Percentiles rank a stretch among this genome's conserved stretches.
Evolutionary conservation across 2,797 vertebrate genomes (phyloP).

Genomic region (Aeoliscus strigatus): DNA sequence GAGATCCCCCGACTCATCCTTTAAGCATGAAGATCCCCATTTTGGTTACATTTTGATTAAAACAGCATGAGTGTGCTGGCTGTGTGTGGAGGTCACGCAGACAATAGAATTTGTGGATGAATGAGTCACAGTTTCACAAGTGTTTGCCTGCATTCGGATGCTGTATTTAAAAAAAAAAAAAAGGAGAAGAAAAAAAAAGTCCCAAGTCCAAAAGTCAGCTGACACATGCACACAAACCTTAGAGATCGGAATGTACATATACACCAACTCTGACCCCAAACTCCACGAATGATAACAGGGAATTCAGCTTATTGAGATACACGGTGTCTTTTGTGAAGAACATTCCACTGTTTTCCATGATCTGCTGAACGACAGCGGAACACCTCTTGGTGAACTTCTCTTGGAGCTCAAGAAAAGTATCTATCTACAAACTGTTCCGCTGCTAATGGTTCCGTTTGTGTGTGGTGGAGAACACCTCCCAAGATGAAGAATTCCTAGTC

Average conservation of each 20-base stretch:
- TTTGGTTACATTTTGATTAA: slow-evolving; percentile 13
- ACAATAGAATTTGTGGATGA: slow-evolving; percentile 43
- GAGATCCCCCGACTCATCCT: slow-evolving; percentile 30
- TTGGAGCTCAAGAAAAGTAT: no score
- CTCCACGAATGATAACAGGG: slow-evolving; percentile 2
- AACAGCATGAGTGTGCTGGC: slow-evolving; percentile 6
- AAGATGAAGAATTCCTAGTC: slow-evolving; percentile 15
- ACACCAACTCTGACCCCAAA: slow-evolving; percentile 1
- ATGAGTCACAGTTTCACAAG: slow-evolving; percentile 40
- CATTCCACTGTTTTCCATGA: not conserved
- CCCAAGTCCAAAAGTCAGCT: slow-evolving; percentile 57
- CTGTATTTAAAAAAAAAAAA: slow-evolving; percentile 2
- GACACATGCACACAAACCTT: slow-evolving; percentile 40
- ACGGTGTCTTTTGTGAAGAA: no score
- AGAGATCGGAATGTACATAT: slow-evolving; percentile 51
- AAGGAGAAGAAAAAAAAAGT: slow-evolving; percentile 29
- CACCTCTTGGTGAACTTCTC: no score
- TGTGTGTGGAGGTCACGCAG: slow-evolving; percentile 23
- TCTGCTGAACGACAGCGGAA: no score
- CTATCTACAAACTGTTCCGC: slow-evolving; percentile 16
- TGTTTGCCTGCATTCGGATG: slow-evolving; percentile 23
- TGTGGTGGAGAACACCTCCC: slow-evolving; percentile 6
- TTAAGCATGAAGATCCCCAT: slow-evolving; percentile 13
- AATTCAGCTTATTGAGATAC: slow-evolving; percentile 1
- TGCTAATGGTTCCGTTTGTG: slow-evolving; percentile 13